Evolutionary conservation across 2,888 invertebrate species (phyloP).

Genomic region (Pandemis corylana): DNA sequence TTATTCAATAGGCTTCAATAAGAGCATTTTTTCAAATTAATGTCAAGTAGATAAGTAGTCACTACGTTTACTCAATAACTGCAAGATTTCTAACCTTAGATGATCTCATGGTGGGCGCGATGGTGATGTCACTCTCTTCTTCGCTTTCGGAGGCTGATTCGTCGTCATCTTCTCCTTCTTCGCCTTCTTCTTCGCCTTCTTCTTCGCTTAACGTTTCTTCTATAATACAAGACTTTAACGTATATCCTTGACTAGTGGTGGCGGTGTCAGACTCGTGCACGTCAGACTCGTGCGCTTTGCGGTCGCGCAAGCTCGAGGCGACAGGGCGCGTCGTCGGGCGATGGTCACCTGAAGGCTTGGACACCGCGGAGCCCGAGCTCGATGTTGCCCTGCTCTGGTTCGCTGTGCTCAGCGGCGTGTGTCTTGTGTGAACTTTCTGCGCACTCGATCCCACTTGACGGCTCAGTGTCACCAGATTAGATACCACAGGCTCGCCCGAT

Average conservation of each 20-base stretch:
- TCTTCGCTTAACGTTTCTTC: constrained; percentile 7
- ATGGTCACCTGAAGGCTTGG: background rate
- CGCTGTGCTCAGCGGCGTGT: background rate
- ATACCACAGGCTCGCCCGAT: constrained; percentile 8
- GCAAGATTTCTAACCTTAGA: background rate
- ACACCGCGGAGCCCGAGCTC: background rate
- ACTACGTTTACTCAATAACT: background rate
- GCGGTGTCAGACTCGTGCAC: background rate
- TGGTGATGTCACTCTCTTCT: constrained; percentile 48
- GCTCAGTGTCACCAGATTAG: background rate
- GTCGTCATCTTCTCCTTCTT: constrained; percentile 31
- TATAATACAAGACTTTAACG: constrained; percentile 2
- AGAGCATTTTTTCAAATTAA: no score
- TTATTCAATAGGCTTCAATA: no score
- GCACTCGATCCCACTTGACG: constrained; percentile 2
- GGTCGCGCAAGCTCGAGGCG: background rate
- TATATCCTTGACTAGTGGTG: constrained; percentile 39
- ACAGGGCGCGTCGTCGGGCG: background rate
- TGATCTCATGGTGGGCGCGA: constrained; percentile 34
- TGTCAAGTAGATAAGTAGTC: background rate
- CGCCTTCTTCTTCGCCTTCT: constrained; percentile 18
- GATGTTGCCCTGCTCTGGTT: background rate
- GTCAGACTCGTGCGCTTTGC: background rate
- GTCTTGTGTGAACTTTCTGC: background rate
- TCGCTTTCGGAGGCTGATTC: constrained; percentile 50